Base-by-base conservation (phyloP, 1,140 invertebrate species). In the Berghia stephanieae region DNA sequence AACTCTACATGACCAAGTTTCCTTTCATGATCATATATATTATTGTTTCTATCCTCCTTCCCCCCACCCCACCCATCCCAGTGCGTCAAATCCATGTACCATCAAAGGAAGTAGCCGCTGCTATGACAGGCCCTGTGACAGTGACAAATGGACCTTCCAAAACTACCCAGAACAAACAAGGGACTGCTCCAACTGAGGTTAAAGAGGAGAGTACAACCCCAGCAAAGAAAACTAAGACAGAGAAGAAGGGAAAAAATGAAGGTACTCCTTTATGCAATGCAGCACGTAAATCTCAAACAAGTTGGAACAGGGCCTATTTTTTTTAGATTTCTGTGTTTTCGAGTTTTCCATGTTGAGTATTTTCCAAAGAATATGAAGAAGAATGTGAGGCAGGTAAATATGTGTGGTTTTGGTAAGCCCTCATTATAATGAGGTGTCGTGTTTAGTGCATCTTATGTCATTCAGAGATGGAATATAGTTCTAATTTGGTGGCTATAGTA, bases 111-210 rank as follows among this genome's bases (percentile, higher is more conserved):
- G 38, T 44, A 42, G n/a, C 78, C 79, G 0, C 60, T 13, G 13
- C 27, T 18, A n/a, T 8, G 1, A 8, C 44, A 52, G 18, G 43
- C 34, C 40, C 24, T 16, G 36, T 75, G 42, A 18, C 49, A 43
- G 60, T 52, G 60, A 85, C 92, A 93, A 74, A 92, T 91, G 82
- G 93, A 94, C 86, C 90, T 94, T 40, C 76, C 80, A 10, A 57
- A 87, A 8, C 86, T 83, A n/a, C 34, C 42, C 27, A 70, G 27
- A 38, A 75, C 68, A 63, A n/a, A 72, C 16, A 70, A 57, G 46
- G 10, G 10, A 49, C 10, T 10, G 46, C n/a, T 49, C 10, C 10
- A 49, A n/a, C 10, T 13, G 10, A 49, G 46, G 46, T n/a, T 13
- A n/a, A 13, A 63, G 10, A 16, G 27, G 34, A 63, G 27, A 27